Evolutionary conservation across 2,888 invertebrate species (phyloP), one percentile per base, ranked within the genome.

Genomic region (Athalia cordata): DNA sequence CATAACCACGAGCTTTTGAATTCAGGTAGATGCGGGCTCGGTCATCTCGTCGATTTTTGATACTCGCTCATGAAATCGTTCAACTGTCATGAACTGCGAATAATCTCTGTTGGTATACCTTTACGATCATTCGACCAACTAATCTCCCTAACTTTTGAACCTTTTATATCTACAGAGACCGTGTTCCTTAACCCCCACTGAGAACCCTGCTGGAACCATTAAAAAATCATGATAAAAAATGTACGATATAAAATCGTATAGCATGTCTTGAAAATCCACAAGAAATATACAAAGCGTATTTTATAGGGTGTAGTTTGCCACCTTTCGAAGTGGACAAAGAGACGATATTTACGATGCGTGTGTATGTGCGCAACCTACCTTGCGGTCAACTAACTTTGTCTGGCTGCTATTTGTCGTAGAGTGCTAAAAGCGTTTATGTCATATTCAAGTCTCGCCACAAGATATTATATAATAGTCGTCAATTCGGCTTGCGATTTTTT

Each of bases 81-180:
- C 55, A n/a, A 9, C 11, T n/a, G 55, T n/a, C n/a, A n/a, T 4
- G 9, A 11, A 11, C 11, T 50, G 70, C 72, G 57, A 29, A 72
- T 72, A 50, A n/a, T 52, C 50, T 52, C 5, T 52, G 9, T 15
- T 50, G 29, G 47, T 59, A 72, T 64, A 77, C 67, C 70, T 50
- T 77, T 43, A 45, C 43, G 15, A 70, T 43, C 45, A 55, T 70
- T 50, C 70, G 70, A 70, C 55, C 72, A 55, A 65, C 68, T 77
- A 68, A 79, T 77, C 79, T 11, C 43, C 62, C 50, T 29, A 64
- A 64, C 75, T 75, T 64, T 52, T 75, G 62, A 75, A 45, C n/a
- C 75, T 62, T 74, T 52, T 50, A 72, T 72, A 47, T 15, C 29
- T 29, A 29, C 29, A 29, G 9, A 59, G 43, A 47, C 72, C 72